A percentile compares a stretch with the other conserved stretches of the same genome.
phyloP scores from a whole-genome alignment of 2,888 invertebrate genomes.

The Nymphalis c-album region DNA sequence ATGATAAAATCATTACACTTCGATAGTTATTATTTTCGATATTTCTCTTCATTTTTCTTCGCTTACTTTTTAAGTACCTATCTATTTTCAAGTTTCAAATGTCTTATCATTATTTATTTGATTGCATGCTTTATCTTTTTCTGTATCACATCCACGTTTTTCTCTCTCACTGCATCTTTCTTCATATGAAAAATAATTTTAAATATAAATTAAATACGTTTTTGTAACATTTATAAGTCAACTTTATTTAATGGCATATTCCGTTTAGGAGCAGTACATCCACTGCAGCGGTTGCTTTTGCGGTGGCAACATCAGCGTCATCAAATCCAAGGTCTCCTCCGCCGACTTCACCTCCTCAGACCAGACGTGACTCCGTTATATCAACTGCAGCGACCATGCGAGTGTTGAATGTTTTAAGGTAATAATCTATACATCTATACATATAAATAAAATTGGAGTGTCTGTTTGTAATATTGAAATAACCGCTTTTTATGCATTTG shows the following conservation, averaged over 20 bases:
- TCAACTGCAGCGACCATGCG: constrained; percentile 97
- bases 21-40: background rate
- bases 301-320: constrained; percentile 94
- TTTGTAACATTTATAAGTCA: background rate
- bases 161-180: constrained; percentile 12
- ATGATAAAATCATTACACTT: background rate
- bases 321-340: constrained; percentile 89
- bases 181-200: background rate
- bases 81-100: background rate
- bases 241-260: background rate
- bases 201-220: background rate
- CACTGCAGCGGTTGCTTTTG: constrained; percentile 94
- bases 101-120: constrained; percentile 1
- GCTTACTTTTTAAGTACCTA: constrained; percentile 13
- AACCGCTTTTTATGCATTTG: too few relatives aligned
- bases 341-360: constrained; percentile 74
- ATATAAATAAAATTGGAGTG: too few relatives aligned
- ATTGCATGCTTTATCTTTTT: constrained; percentile 18
- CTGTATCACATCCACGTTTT: constrained; percentile 3
- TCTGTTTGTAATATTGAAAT: too few relatives aligned
- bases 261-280: constrained; percentile 89
- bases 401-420: constrained; percentile 91
- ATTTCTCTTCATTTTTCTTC: constrained; percentile 24
- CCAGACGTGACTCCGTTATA: constrained; percentile 86
- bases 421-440: constrained; percentile 4